Evolutionary conservation across 2,113 vertebrate species (phyloP).

Genomic region (Cichladusa arquata): DNA sequence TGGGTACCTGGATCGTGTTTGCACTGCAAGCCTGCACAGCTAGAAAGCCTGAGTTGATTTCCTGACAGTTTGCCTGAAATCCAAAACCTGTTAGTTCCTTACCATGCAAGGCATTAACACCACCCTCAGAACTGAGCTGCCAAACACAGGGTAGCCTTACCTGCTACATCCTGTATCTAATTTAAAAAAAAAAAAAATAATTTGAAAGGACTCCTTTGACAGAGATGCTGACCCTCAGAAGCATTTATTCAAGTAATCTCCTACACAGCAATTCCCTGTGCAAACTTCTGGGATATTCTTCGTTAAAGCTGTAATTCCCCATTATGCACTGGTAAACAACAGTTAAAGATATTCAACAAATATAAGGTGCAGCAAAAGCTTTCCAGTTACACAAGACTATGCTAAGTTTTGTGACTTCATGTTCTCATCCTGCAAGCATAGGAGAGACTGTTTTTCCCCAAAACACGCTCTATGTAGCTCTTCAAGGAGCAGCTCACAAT

Average conservation of each 20-base stretch:
- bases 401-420: background rate
- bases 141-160: background rate
- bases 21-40: background rate
- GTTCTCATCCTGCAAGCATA: background rate
- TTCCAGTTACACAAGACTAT: background rate
- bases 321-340: background rate
- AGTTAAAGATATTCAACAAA: background rate
- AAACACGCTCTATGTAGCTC: background rate
- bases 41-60: background rate
- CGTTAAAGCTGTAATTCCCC: background rate
- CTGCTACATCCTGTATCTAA: background rate
- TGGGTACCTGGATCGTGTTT: background rate
- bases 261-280: background rate
- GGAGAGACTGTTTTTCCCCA: background rate
- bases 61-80: background rate
- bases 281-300: background rate
- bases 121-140: background rate
- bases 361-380: background rate
- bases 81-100: background rate
- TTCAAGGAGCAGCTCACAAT: background rate
- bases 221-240: background rate
- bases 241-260: background rate
- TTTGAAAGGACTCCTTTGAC: background rate
- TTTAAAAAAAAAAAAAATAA: background rate
- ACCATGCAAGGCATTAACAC: background rate